Conservation (phyloP, 2,888 invertebrate genomes). For the Spilarctia lutea region DNA sequence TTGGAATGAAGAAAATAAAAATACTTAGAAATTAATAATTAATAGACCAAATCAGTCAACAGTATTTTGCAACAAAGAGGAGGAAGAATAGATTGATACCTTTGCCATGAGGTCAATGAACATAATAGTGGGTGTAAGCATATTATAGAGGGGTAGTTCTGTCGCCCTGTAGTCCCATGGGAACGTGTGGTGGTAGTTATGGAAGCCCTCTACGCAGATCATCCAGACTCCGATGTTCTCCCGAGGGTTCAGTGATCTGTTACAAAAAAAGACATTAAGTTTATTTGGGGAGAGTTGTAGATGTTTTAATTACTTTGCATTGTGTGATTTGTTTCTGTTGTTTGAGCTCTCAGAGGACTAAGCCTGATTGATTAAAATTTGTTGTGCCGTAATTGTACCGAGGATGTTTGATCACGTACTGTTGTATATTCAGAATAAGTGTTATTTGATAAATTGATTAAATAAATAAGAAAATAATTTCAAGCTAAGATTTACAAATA, state of each 20-base stretch:
- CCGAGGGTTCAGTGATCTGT: constrained; percentile 88
- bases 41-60: not conserved
- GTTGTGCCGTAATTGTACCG: not conserved
- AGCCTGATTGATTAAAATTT: constrained; percentile 16
- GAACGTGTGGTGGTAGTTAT: constrained; percentile 94
- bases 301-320: constrained; percentile 17
- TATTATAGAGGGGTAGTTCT: constrained; percentile 88
- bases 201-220: constrained; percentile 93
- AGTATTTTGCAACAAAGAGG: constrained; percentile 2
- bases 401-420: not conserved
- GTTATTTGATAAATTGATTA: not conserved
- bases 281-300: constrained; percentile 15
- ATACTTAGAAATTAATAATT: not conserved
- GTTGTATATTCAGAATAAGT: not conserved
- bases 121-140: constrained; percentile 89
- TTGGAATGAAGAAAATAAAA: not conserved
- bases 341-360: constrained; percentile 6
- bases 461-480: not conserved
- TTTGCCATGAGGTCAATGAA: constrained; percentile 91
- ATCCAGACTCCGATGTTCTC: constrained; percentile 90
- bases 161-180: constrained; percentile 92
- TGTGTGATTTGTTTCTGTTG: constrained; percentile 18
- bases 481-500: not conserved
- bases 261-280: constrained; percentile 5
- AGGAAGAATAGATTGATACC: constrained; percentile 57